Percentiles rank a stretch among this genome's conserved stretches.
phyloP scores from a whole-genome alignment of 1,140 invertebrate species.

The Asbolus verrucosus region DNA sequence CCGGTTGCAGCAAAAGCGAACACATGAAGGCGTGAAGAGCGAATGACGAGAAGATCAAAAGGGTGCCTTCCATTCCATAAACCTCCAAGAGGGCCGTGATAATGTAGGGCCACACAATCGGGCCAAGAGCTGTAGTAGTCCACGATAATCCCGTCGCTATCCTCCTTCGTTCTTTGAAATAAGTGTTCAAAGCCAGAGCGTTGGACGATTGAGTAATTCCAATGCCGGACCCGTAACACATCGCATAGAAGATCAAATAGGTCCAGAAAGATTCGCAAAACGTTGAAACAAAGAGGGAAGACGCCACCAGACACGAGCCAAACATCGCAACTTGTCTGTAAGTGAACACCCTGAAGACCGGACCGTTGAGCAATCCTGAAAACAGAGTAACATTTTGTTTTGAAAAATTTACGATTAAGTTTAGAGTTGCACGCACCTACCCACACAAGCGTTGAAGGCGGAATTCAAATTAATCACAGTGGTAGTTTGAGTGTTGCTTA shows the following conservation, averaged over 20 bases:
- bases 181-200: slow-evolving; percentile 66
- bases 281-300: slow-evolving; percentile 69
- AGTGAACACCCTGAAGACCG: slow-evolving; percentile 73
- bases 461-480: slow-evolving; percentile 76
- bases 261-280: slow-evolving; percentile 71
- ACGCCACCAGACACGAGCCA: slow-evolving; percentile 66
- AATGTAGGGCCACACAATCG: slow-evolving; percentile 67
- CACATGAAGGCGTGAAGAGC: slow-evolving; percentile 64
- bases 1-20: slow-evolving; percentile 66
- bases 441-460: slow-evolving; percentile 70
- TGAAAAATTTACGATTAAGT: no score
- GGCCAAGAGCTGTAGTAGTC: slow-evolving; percentile 65
- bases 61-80: slow-evolving; percentile 64
- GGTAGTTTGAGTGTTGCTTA: slow-evolving; percentile 72
- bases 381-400: no score
- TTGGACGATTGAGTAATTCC: slow-evolving; percentile 73
- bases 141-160: slow-evolving; percentile 66
- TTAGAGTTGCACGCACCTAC: slow-evolving; percentile 62
- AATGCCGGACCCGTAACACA: slow-evolving; percentile 65
- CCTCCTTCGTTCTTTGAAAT: slow-evolving; percentile 65
- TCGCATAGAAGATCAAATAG: slow-evolving; percentile 68
- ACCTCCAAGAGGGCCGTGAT: slow-evolving; percentile 59
- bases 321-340: slow-evolving; percentile 74
- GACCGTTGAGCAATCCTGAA: slow-evolving; percentile 75
- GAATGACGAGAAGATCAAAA: slow-evolving; percentile 65